Evolutionary conservation across 2,888 invertebrate species (phyloP), one percentile per base, ranked within the genome.

Genomic region (Calephelis perditalis): DNA sequence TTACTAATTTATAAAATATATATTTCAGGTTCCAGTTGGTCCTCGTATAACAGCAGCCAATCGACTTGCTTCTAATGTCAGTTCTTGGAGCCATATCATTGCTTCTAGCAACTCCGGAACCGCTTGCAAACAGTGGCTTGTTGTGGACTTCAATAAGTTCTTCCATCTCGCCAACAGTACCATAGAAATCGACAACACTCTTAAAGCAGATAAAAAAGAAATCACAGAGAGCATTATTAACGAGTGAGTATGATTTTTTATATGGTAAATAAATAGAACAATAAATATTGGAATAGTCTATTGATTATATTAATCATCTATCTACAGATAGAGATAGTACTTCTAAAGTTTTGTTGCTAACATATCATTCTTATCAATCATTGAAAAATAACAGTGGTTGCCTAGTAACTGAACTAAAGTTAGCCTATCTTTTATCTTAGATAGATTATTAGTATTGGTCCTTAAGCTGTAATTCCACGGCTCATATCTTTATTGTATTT

Each of bases 121-220:
- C 54, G 96, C 96, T 63, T 95, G 95, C 78, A 96, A 96, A 75
- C 97, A 98, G 77, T 98, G 97, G 97, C 92, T 97, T 70, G 91
- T 95, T 6, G 92, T 96, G 0, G 95, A 97, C 78, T 94, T 94
- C 73, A 93, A 92, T 58, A 90, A 91, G 65, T 92, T 94, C 61
- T 75, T 79, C 54, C 69, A 75, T 3, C 67, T 84, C 5, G 74
- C 79, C 62, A 64, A 73, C 35, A 65, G 70, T 0, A 67, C 66
- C 1, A 65, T 69, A 49, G 67, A 59, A 5, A 43, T 59, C 46
- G 59, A 72, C 62, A 52, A 45, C 40, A n/a, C 68, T n/a, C 58
- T 62, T 8, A 71, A 65, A 40, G 59, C 52, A 11, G 67, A 67
- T 43, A 67, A 71, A 43, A 82, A 75, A 47, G 80, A 84, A 60